Base-by-base conservation (phyloP, 2,888 invertebrate species). In the Melanargia galathea region DNA sequence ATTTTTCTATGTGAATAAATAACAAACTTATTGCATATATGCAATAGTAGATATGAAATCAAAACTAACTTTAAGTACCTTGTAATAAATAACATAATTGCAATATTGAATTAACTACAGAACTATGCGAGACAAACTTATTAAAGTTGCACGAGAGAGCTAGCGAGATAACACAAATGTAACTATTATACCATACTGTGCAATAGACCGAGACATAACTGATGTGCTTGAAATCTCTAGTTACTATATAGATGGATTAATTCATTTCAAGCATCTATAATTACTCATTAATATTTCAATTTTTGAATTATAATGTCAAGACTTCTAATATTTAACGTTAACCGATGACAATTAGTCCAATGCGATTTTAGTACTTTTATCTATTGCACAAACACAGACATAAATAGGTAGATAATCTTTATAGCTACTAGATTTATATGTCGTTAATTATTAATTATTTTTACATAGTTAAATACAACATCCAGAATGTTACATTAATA, bases 401-500 rank as follows among this genome's bases (percentile, higher is more conserved):
- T 64, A 60, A 82, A 84, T 80, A 81, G 64, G 78, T 83, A 81
- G 64, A 77, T 83, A 82, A 76, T 79, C 79, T 75, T 87, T 88
- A 88, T 81, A 83, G 77, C 88, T 87, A 89, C 86, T 83, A 80
- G 74, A 87, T 84, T 86, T 83, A 83, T 83, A 83, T 82, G 78
- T 88, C 82, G 83, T 82, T 82, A 82, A 79, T 69, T 63, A 84
- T 82, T 82, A 81, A 79, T 69, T 64, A 78, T 85, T 84, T 89
- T 84, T 90, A 90, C 89, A 90, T 84, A 87, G 69, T 68, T 70
- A 87, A 87, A 88, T 87, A 90, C 89, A 83, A 90, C 90, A 90
- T 89, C 80, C 87, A 89, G 89, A 90, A 87, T 78, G 80, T 84
- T 84, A 90, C 80, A 82, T 87, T 83, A 82, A 83, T 90, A 87